A percentile compares a stretch with the other conserved stretches of the same genome.
Evolutionary conservation across 2,797 vertebrate species (phyloP).

Genomic region (Gymnoscopelus microlampas): DNA sequence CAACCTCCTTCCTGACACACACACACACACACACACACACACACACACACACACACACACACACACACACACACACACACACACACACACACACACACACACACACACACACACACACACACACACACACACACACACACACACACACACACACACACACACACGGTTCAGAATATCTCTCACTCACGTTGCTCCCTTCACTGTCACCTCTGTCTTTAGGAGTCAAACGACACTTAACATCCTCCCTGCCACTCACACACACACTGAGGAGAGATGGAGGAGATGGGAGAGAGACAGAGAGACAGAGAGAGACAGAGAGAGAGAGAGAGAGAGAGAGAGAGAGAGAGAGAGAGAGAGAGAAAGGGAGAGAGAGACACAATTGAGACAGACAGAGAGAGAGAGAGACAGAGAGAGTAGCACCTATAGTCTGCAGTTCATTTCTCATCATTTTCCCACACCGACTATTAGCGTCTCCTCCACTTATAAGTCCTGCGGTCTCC

Average conservation of each 20-base stretch:
- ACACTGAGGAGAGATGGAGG: conserved; percentile 74
- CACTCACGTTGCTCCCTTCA: conserved; percentile 76
- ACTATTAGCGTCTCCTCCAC: conserved; percentile 64
- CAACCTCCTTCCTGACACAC: conserved; percentile 68
- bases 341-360: not conserved
- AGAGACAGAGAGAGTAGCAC: conserved; percentile 49
- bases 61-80: conserved; percentile 11
- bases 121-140: not conserved
- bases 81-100: conserved; percentile 9
- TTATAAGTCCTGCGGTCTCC: conserved; percentile 50
- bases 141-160: conserved; percentile 26
- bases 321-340: conserved; percentile 7
- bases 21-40: conserved; percentile 44
- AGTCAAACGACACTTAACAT: conserved; percentile 89
- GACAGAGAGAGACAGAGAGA: conserved; percentile 6
- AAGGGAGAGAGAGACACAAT: conserved; percentile 46
- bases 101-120: not conserved
- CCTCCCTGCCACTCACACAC: conserved; percentile 82
- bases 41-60: conserved; percentile 56
- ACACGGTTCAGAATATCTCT: conserved; percentile 39
- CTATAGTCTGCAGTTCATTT: conserved; percentile 71
- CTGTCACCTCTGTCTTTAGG: conserved; percentile 79
- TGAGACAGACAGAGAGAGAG: conserved; percentile 66
- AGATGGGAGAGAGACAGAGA: conserved; percentile 27
- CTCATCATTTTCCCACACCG: conserved; percentile 68